A percentile compares a stretch with the other conserved stretches of the same genome.
phyloP scores from a whole-genome alignment of 2,797 vertebrate genomes.

The Euphonia xanthogaster region DNA sequence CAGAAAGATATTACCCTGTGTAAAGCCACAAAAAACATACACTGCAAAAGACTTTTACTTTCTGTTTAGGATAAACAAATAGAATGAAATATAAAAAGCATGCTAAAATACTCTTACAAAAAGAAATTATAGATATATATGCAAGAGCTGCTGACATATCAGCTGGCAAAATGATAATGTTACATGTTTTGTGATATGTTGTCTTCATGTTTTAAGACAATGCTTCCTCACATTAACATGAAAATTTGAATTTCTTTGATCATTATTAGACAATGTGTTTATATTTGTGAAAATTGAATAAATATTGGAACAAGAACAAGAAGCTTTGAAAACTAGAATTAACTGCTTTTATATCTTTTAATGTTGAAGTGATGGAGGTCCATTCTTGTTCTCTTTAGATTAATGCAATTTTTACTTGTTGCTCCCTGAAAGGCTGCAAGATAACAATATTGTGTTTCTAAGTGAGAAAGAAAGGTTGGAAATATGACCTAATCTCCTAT shows the following conservation, averaged over 20 bases:
- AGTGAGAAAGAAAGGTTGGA: neutral
- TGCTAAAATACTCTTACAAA: neutral
- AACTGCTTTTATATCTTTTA: neutral
- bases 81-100: neutral
- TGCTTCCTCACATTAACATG: neutral
- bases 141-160: neutral
- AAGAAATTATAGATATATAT: neutral
- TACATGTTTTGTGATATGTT: neutral
- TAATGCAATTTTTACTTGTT: neutral
- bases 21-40: neutral
- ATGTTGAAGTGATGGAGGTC: neutral
- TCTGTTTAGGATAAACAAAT: neutral
- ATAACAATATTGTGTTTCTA: neutral
- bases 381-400: neutral
- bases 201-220: neutral
- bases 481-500: neutral
- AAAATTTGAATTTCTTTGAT: neutral
- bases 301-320: neutral
- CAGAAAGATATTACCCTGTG: neutral
- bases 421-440: neutral
- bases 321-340: neutral
- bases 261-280: neutral
- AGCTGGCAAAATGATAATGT: neutral
- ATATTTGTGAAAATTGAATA: neutral
- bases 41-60: neutral